These are phyloP conservation scores for Thereva unica DNA, from an alignment of 2,888 invertebrate genomes.

Conservation along the genomic window DNA sequence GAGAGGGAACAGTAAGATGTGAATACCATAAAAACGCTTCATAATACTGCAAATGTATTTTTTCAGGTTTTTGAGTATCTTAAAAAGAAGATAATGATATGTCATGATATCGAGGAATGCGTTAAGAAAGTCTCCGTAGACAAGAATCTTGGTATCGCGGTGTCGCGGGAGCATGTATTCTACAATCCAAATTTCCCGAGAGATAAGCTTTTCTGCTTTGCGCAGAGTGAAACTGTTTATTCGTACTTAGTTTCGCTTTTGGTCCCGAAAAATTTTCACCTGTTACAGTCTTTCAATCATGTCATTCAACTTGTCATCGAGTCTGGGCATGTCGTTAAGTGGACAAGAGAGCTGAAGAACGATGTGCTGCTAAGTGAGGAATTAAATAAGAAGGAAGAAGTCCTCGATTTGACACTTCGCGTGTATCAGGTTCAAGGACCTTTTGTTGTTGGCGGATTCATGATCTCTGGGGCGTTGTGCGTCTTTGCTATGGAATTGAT, in stretches of 20 bases:
- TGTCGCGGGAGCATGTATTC: conserved; percentile 53
- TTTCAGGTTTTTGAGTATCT: conserved; percentile 51
- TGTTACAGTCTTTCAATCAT: conserved; percentile 53
- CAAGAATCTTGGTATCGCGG: conserved; percentile 50
- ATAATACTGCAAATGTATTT: neutral
- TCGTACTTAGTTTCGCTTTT: conserved; percentile 54
- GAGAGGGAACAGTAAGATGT: conserved; percentile 50
- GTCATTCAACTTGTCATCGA: conserved; percentile 54
- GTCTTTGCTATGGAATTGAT: conserved; percentile 13
- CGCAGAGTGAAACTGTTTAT: conserved; percentile 53
- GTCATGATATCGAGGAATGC: conserved; percentile 53
- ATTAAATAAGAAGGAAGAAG: conserved; percentile 29
- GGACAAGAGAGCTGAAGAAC: conserved; percentile 53
- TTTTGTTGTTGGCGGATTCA: conserved; percentile 45
- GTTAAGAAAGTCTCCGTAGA: conserved; percentile 48
- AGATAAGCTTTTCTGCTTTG: conserved; percentile 53
- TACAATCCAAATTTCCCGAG: conserved; percentile 53
- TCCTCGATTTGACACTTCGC: conserved; percentile 44
- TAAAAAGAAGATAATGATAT: conserved; percentile 52
- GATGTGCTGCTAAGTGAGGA: conserved; percentile 47
- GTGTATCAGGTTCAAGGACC: conserved; percentile 49
- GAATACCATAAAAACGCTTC: neutral
- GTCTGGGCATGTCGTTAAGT: conserved; percentile 55
- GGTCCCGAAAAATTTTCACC: conserved; percentile 52
- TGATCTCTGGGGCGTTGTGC: neutral